Evolutionary conservation across 37 sponge, comb jelly and placozoan genomes (phyloP).

Genomic region (Eunapius fragilis): DNA sequence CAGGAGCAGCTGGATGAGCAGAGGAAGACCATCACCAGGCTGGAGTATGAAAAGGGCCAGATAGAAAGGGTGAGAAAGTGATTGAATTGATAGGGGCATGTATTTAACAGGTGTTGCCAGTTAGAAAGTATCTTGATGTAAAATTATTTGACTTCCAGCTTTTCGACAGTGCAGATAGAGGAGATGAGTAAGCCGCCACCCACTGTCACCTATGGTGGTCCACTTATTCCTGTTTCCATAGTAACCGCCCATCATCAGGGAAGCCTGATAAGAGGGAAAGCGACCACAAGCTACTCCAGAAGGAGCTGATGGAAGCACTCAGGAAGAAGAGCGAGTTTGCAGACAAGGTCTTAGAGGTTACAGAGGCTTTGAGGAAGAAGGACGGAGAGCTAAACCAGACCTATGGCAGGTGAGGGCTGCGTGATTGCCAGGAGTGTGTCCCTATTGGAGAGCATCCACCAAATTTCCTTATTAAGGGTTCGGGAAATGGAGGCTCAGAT

Average conservation of each 20-base stretch:
- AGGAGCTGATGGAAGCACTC: not conserved
- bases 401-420: not conserved
- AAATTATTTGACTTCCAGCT: not conserved
- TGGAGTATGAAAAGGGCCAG: conserved; percentile 65
- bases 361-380: not conserved
- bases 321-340: not conserved
- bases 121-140: too few relatives aligned
- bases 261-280: not conserved
- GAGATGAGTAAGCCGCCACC: not conserved
- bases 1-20: conserved; percentile 44
- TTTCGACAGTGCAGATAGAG: not conserved
- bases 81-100: not conserved
- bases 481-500: not conserved
- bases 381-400: not conserved
- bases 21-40: conserved; percentile 33
- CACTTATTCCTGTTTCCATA: not conserved
- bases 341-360: not conserved
- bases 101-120: too few relatives aligned
- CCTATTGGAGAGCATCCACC: too few relatives aligned
- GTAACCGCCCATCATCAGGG: not conserved
- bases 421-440: too few relatives aligned
- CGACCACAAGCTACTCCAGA: not conserved
- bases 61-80: conserved; percentile 33
- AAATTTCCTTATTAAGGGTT: not conserved
- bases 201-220: not conserved